Conservation (phyloP, 2,888 invertebrate genomes). For the Onthophagus sagittarius region DNA sequence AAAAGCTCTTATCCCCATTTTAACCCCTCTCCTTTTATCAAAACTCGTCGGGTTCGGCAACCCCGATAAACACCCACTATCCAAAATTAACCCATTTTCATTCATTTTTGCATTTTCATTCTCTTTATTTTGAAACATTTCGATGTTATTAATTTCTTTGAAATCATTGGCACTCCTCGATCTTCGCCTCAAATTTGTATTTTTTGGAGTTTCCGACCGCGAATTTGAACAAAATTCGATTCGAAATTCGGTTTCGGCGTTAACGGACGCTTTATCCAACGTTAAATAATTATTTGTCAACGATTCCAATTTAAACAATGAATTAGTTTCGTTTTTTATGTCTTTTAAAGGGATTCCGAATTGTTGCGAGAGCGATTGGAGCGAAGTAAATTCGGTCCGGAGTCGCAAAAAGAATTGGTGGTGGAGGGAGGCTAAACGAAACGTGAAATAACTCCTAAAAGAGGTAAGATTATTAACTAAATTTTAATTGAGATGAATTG, state of each 20-base stretch:
- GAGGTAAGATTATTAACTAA: not conserved
- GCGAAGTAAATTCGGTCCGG: slow-evolving; percentile 67
- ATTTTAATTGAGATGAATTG: not conserved
- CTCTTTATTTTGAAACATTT: slow-evolving; percentile 64
- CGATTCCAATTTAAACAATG: slow-evolving; percentile 45
- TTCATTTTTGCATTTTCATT: slow-evolving; percentile 57
- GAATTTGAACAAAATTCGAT: slow-evolving; percentile 42
- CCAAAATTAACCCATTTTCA: slow-evolving; percentile 36
- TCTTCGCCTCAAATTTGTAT: slow-evolving; percentile 38
- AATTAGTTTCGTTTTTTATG: slow-evolving; percentile 48
- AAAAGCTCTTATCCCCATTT: slow-evolving; percentile 71
- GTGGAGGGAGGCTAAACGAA: slow-evolving; percentile 73
- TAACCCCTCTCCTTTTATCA: slow-evolving; percentile 59
- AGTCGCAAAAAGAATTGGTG: slow-evolving; percentile 72
- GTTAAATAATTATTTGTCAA: slow-evolving; percentile 37
- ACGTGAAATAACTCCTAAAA: slow-evolving; percentile 66
- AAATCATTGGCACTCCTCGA: slow-evolving; percentile 55
- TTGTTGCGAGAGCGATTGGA: slow-evolving; percentile 61
- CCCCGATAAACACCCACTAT: slow-evolving; percentile 42
- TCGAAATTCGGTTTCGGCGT: slow-evolving; percentile 44
- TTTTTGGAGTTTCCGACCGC: not conserved
- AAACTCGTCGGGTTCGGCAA: slow-evolving; percentile 33
- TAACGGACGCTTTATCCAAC: slow-evolving; percentile 36
- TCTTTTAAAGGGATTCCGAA: slow-evolving; percentile 55
- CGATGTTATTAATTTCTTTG: slow-evolving; percentile 41